Evolutionary conservation across 2,888 invertebrate species (phyloP).

Genomic region (Plebejus argus): DNA sequence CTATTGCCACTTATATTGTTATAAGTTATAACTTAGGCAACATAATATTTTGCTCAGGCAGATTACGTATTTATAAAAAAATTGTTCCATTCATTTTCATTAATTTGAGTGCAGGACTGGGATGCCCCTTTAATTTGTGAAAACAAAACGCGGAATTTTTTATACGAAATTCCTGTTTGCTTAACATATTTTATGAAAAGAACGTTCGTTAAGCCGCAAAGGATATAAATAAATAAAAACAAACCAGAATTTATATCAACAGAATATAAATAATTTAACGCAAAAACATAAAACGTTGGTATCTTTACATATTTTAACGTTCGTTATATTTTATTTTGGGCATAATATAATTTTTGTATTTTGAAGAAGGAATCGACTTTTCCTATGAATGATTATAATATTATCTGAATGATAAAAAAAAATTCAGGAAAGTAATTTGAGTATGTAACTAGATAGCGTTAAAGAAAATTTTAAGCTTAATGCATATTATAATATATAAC

Average conservation of each 20-base stretch:
- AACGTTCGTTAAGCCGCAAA: neutral
- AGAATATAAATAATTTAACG: neutral
- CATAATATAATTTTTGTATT: too few relatives aligned
- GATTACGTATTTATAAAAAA: neutral
- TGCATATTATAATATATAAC: too few relatives aligned
- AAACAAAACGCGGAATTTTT: neutral
- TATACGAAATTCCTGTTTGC: neutral
- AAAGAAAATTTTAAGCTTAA: too few relatives aligned
- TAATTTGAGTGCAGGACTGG: neutral
- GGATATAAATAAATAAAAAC: neutral
- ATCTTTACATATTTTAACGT: too few relatives aligned
- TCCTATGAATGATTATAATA: too few relatives aligned
- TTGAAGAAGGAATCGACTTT: too few relatives aligned
- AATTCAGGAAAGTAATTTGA: too few relatives aligned
- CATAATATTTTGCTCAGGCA: neutral
- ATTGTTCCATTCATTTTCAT: neutral
- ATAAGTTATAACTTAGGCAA: too few relatives aligned
- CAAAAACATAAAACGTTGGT: neutral
- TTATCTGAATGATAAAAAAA: too few relatives aligned
- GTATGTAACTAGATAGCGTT: too few relatives aligned
- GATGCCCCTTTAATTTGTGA: neutral
- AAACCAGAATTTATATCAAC: neutral
- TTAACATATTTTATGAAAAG: neutral
- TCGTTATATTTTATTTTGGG: too few relatives aligned
- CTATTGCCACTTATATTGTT: too few relatives aligned